Evolutionary conservation across 2,113 vertebrate species (phyloP).

Genomic region (Anoura caudifer): DNA sequence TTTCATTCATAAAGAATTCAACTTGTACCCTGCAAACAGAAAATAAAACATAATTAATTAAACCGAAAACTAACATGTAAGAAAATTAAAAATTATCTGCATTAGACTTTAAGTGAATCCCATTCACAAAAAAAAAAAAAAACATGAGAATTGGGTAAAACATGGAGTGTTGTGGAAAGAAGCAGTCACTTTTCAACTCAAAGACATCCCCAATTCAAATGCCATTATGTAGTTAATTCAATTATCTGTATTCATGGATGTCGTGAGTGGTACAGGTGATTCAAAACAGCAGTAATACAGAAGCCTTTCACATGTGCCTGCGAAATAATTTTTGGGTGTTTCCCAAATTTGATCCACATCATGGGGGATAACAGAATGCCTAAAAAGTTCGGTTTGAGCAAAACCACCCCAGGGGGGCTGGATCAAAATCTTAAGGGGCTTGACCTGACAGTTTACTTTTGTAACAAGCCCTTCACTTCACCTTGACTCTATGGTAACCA

Average conservation of each 20-base stretch:
- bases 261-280: not conserved
- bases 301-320: not conserved
- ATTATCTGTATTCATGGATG: not conserved
- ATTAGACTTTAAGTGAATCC: not conserved
- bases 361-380: not conserved
- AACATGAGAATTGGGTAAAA: not conserved
- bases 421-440: not conserved
- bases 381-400: not conserved
- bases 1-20: conserved; percentile 91
- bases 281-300: not conserved
- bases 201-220: not conserved
- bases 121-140: not conserved
- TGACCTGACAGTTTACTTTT: not conserved
- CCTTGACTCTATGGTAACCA: not conserved
- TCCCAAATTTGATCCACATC: not conserved
- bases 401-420: accelerated
- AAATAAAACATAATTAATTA: conserved; percentile 56
- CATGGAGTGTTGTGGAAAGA: not conserved
- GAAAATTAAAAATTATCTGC: not conserved
- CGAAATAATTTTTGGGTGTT: not conserved
- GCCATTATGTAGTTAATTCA: not conserved
- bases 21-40: conserved; percentile 86
- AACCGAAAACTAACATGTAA: not conserved
- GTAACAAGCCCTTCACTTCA: not conserved
- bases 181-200: not conserved